Base-by-base conservation (phyloP, 2,797 vertebrate genomes). In the Sebastes ruberrimus region DNA sequence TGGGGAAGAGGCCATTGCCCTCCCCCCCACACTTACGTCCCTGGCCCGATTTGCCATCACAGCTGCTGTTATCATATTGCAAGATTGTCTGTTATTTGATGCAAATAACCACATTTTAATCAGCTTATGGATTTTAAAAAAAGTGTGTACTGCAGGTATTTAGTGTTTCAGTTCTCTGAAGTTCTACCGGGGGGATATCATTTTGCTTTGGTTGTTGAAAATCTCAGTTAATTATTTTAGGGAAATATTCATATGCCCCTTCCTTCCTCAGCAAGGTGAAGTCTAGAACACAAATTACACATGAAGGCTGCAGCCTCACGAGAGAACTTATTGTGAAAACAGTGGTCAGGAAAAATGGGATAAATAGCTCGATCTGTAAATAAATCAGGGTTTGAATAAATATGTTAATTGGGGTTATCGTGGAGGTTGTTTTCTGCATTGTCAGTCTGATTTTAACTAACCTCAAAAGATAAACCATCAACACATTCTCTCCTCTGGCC, bases 401-500 rank as follows among this genome's bases (percentile, higher is more conserved):
- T 60, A 62, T 85, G 80, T 76, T 92, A 91, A 92, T 89, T 88
- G 60, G 57, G 84, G 84, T 93, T 89, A 88, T 86, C 82, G 7
- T 20, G n/a, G 73, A 74, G 81, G 28, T 59, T 30, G 32, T 81
- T 89, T 81, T 90, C 33, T 69, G 80, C 61, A 46, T 81, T 74
- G 71, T 80, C 84, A 52, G 87, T 76, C 53, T 64, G 79, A 90
- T 91, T 90, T 93, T 69, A 92, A 91, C 91, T 84, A 89, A 92
- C 88, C 89, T 86, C 82, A 9, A 7, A 56, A 89, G 95, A 95
- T 93, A 93, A 93, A 91, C 73, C 80, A 88, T 91, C 89, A 89
- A 60, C 84, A 60, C 84, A 68, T 69, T 81, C 61, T 67, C 71
- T 91, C 82, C 68, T 78, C 73, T 35, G 79, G 80, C 86, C 84